Percentiles rank a stretch among this genome's conserved stretches.
Conservation (phyloP, 1,140 invertebrate genomes). For the Drosophila lacertosa region DNA sequence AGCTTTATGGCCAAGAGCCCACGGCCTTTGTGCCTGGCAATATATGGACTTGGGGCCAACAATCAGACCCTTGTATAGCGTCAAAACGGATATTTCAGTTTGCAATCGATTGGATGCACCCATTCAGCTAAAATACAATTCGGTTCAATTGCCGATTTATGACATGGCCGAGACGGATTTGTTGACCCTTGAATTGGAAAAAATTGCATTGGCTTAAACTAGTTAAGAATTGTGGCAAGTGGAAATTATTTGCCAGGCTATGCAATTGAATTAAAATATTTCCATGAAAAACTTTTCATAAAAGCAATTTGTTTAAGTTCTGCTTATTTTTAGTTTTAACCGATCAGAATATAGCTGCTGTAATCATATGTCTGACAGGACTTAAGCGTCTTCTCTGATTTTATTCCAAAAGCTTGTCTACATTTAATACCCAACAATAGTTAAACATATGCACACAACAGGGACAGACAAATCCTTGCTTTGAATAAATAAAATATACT, state of each 20-base stretch:
- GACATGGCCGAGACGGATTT: neutral
- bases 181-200: neutral
- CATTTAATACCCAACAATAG: too few species aligned
- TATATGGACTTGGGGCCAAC: neutral
- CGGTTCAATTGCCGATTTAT: neutral
- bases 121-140: neutral
- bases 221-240: neutral
- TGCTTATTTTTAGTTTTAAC: too few species aligned
- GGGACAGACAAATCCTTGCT: conserved; percentile 13
- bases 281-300: too few species aligned
- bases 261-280: too few species aligned
- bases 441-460: neutral
- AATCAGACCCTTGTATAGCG: conserved; percentile 2
- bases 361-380: too few species aligned
- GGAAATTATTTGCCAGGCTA: neutral
- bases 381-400: too few species aligned
- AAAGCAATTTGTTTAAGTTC: too few species aligned
- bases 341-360: too few species aligned
- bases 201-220: neutral
- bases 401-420: too few species aligned
- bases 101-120: neutral
- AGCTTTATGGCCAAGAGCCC: neutral
- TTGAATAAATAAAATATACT: conserved; percentile 64
- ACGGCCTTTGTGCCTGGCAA: neutral
- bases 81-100: conserved; percentile 12